Conservation (phyloP, 2,113 vertebrate genomes). For the Collichthys lucidus region DNA sequence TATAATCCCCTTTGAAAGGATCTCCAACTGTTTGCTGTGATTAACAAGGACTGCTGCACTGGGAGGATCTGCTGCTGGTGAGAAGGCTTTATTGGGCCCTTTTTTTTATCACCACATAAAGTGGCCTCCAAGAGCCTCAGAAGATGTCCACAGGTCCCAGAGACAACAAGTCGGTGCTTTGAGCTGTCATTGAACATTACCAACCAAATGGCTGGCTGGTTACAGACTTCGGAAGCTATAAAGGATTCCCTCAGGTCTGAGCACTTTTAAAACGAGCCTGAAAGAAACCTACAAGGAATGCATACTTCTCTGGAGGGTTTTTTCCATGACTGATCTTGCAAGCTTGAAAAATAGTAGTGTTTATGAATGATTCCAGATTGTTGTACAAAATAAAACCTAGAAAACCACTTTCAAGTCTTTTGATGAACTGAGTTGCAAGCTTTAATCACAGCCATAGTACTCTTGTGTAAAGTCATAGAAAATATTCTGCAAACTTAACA, state of each 20-base stretch:
- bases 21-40: slow-evolving; percentile 86
- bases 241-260: slow-evolving; percentile 55
- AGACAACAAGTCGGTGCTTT: slow-evolving; percentile 72
- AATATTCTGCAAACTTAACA: too few relatives aligned
- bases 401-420: background rate
- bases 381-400: background rate
- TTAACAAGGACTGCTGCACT: slow-evolving; percentile 75
- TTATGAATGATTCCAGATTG: slow-evolving; percentile 1
- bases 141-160: slow-evolving; percentile 67
- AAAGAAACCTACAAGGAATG: slow-evolving; percentile 30
- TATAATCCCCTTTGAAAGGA: slow-evolving; percentile 88
- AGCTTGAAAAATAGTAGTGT: background rate
- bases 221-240: slow-evolving; percentile 60
- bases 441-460: background rate
- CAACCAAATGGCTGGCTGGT: slow-evolving; percentile 63
- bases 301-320: slow-evolving; percentile 10
- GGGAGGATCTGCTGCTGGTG: slow-evolving; percentile 73
- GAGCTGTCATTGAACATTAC: slow-evolving; percentile 70
- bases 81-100: slow-evolving; percentile 78
- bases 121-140: slow-evolving; percentile 68
- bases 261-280: slow-evolving; percentile 29
- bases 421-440: background rate
- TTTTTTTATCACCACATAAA: slow-evolving; percentile 81
- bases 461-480: too few relatives aligned
- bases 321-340: slow-evolving; percentile 18